These are phyloP conservation scores for Lasiommata megera DNA, from an alignment of 2,888 invertebrate species.

Conservation along the genomic window DNA sequence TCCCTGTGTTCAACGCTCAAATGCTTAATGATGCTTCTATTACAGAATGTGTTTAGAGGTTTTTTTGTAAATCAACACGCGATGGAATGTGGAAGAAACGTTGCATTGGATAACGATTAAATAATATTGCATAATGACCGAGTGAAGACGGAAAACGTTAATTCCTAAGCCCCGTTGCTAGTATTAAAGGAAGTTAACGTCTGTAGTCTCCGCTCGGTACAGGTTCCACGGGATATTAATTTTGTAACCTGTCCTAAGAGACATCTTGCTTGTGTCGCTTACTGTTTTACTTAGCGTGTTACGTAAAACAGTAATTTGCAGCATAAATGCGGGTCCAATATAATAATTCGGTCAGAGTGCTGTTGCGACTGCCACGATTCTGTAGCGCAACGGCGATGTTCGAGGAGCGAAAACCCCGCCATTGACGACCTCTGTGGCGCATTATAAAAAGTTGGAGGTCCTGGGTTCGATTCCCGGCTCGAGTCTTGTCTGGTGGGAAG, in stretches of 20 bases:
- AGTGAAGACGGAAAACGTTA: slow-evolving; percentile 16
- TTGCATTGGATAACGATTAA: slow-evolving; percentile 10
- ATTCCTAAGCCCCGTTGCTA: slow-evolving; percentile 9
- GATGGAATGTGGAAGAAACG: slow-evolving; percentile 13
- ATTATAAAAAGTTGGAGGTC: no score
- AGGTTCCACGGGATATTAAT: slow-evolving; percentile 22
- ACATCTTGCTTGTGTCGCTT: slow-evolving; percentile 1
- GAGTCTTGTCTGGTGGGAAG: no score
- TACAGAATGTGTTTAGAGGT: not conserved
- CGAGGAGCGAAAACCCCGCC: no score
- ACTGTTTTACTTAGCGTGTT: no score
- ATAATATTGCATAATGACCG: slow-evolving; percentile 20
- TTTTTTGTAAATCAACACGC: not conserved
- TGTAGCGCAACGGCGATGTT: no score
- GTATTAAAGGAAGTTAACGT: slow-evolving; percentile 5
- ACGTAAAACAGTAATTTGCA: no score
- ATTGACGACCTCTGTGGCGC: no score
- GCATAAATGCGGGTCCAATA: no score
- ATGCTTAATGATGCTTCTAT: not conserved
- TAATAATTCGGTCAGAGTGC: no score
- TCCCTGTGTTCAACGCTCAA: not conserved
- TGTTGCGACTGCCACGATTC: no score
- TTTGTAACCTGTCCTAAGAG: slow-evolving; percentile 10
- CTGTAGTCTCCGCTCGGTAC: slow-evolving; percentile 5
- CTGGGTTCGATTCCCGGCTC: no score